Percentiles rank a stretch among this genome's conserved stretches.
Conservation (phyloP, 2,797 vertebrate species). For the Phalanger gymnotis region DNA sequence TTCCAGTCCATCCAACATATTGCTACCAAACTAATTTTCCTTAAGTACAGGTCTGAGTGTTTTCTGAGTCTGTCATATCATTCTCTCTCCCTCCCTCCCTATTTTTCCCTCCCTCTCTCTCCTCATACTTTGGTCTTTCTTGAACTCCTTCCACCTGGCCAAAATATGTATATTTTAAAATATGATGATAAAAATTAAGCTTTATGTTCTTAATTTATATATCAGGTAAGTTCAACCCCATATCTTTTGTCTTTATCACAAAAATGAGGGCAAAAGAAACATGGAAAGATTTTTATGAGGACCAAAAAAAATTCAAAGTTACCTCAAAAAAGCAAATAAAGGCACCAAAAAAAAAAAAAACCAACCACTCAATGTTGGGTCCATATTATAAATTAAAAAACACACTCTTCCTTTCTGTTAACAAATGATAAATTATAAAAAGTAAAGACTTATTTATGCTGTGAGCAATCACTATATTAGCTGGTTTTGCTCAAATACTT, state of each 20-base stretch:
- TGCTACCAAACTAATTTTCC: background rate
- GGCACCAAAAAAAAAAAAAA: background rate
- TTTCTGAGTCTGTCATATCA: background rate
- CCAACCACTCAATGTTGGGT: too few relatives aligned
- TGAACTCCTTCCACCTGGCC: slow-evolving; percentile 8
- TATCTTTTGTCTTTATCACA: slow-evolving; percentile 5
- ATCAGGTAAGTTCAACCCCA: background rate
- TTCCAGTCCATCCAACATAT: background rate
- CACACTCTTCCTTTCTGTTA: background rate
- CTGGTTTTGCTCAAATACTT: background rate
- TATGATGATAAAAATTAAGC: background rate
- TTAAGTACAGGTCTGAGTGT: background rate
- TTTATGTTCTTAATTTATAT: slow-evolving; percentile 33
- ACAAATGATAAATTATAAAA: background rate
- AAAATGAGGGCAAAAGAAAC: slow-evolving; percentile 26
- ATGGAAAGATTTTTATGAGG: background rate
- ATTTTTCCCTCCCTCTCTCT: slow-evolving; percentile 4
- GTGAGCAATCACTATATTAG: background rate
- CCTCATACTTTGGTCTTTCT: background rate
- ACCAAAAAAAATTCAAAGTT: background rate
- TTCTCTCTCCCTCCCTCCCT: background rate
- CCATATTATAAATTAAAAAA: background rate
- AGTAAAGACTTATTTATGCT: background rate
- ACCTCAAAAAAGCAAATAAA: background rate
- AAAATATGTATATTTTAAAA: background rate